phyloP scores from a whole-genome alignment of 2,888 invertebrate species.

The Platycnemis pennipes region DNA sequence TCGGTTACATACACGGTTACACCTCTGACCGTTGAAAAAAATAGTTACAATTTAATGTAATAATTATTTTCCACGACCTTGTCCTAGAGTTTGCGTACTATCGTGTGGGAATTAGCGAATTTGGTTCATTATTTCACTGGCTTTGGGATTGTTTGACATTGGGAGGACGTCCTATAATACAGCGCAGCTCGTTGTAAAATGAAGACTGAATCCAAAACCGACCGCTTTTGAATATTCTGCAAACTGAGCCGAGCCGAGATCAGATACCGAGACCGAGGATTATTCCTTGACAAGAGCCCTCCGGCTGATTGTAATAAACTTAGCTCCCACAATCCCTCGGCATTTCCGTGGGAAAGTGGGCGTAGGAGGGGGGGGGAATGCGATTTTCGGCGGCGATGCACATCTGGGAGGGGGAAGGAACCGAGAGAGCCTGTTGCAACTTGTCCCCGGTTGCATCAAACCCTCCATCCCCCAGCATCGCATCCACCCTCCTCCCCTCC shows the following conservation, averaged over 20 bases:
- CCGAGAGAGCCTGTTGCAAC: neutral
- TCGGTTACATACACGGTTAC: too few species aligned
- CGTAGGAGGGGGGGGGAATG: neutral
- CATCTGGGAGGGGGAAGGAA: neutral
- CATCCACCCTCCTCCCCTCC: neutral
- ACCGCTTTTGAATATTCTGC: neutral
- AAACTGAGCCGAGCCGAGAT: neutral
- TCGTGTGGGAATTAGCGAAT: too few species aligned
- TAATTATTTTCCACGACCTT: too few species aligned
- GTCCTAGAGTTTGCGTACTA: too few species aligned
- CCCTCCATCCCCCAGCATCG: neutral
- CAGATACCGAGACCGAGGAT: neutral
- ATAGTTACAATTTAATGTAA: too few species aligned
- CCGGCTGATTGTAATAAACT: neutral
- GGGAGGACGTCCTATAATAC: too few species aligned
- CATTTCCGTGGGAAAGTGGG: neutral
- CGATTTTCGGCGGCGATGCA: neutral
- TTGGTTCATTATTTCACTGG: too few species aligned
- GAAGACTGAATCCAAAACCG: too few species aligned
- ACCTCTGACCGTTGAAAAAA: too few species aligned
- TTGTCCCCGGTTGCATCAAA: neutral
- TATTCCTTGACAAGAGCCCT: neutral
- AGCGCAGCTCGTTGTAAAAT: too few species aligned
- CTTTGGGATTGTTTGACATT: too few species aligned
- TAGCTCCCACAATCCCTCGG: neutral